phyloP scores from a whole-genome alignment of 2,888 invertebrate genomes.

The Pachliopta kotzebuea region DNA sequence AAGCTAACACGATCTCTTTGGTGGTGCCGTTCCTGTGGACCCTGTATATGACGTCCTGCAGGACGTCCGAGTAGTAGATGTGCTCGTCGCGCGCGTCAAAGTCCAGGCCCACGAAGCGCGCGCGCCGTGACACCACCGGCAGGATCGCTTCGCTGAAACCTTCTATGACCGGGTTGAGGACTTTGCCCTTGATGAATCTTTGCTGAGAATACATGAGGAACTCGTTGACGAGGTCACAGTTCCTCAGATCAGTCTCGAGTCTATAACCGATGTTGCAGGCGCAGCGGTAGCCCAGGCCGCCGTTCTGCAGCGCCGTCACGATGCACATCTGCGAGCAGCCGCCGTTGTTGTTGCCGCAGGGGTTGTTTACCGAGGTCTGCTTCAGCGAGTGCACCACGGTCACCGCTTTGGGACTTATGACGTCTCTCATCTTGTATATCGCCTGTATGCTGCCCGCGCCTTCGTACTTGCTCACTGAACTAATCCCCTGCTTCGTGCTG shows the following conservation, averaged over 20 bases:
- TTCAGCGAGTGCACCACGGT: conserved; percentile 89
- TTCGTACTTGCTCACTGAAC: conserved; percentile 92
- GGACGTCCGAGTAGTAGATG: conserved; percentile 98
- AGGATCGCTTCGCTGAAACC: conserved; percentile 97
- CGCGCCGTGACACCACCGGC: conserved; percentile 94
- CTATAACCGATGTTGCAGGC: conserved; percentile 94
- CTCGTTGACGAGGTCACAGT: conserved; percentile 90
- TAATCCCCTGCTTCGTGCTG: conserved; percentile 92
- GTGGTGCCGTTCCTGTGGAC: conserved; percentile 89
- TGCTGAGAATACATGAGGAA: conserved; percentile 98
- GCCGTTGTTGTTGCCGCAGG: conserved; percentile 93
- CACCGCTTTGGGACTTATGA: conserved; percentile 90
- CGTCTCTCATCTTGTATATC: conserved; percentile 89
- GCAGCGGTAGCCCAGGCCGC: conserved; percentile 92
- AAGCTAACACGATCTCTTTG: conserved; percentile 94
- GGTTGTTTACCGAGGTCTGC: conserved; percentile 88
- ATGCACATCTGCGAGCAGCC: conserved; percentile 97
- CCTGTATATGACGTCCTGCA: conserved; percentile 95
- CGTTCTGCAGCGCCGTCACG: conserved; percentile 87
- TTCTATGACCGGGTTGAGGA: conserved; percentile 91
- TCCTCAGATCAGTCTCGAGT: conserved; percentile 86
- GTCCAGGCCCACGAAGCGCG: conserved; percentile 96
- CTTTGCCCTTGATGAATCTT: conserved; percentile 96
- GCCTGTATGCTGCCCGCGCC: conserved; percentile 89
- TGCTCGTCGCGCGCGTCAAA: conserved; percentile 94